Base-by-base conservation (phyloP, 1,140 invertebrate genomes). In the Teleogryllus occipitalis region DNA sequence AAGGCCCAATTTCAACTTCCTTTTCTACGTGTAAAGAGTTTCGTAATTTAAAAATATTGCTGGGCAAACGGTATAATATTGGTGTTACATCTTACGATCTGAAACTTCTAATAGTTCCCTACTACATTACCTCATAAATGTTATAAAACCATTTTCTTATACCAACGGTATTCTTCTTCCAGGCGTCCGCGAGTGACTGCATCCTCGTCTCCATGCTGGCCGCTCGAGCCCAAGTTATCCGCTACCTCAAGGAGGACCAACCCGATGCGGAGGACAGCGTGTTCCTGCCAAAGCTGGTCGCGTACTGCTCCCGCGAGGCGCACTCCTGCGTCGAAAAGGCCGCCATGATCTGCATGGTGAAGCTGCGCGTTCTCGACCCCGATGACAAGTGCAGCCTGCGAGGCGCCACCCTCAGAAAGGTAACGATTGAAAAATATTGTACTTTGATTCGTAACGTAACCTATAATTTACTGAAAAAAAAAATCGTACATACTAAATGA, bases 281-380 rank as follows among this genome's bases (percentile, higher is more conserved):
- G 1, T 91, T 97, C 81, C 86, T 97, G 46, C 94, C 96, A 15
- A 91, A 92, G 83, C 86, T 98, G n/a, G 95, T 98, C 54, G 96
- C 94, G 14, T 93, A 92, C 80, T 92, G 91, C 82, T 93, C 89
- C 21, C 91, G 91, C 77, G 93, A 97, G 87, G 93, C 96, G 6
- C 97, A 98, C 86, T 97, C 95, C 0, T 97, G 94, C 83, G 94
- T 97, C 2, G 96, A 98, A 87, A 98, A 98, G 85, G 96, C 96
- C 8, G 95, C 95, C 10, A 97, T 96, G 91, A 96, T 98, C 83
- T 90, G 92, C 22, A 89, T 97, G 81, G 94, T 98, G 1, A 97
- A 96, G 84, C 87, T 98, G 73, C 87, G 95, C 79, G 94, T 97
- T 48, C 87, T 98, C 21, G 95, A 97, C 75, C 93, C 95, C 0